A percentile compares a stretch with the other conserved stretches of the same genome.
These are phyloP conservation scores for Bursaphelenchus mucronatus DNA, from an alignment of 1,140 invertebrate species.

Conservation along the genomic window DNA sequence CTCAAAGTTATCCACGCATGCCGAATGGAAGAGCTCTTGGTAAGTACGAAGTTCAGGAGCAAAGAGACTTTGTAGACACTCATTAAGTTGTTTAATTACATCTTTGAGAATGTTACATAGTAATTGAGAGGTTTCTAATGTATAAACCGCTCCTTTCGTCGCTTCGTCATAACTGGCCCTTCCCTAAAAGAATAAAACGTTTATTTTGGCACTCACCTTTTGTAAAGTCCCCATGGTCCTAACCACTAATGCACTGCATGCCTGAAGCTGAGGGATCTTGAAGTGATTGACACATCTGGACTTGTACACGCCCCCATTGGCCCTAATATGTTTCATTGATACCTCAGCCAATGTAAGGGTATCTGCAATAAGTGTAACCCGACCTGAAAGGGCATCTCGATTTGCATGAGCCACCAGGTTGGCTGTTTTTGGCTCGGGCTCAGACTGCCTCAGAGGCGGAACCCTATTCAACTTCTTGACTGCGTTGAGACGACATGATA, in stretches of 20 bases:
- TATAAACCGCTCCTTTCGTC: not conserved
- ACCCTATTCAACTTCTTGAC: constrained; percentile 4
- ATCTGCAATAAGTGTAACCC: constrained; percentile 7
- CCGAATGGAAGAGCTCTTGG: constrained; percentile 12
- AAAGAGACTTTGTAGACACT: not conserved
- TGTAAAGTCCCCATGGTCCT: constrained; percentile 1
- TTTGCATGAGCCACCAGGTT: constrained; percentile 13
- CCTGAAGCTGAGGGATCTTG: constrained; percentile 23
- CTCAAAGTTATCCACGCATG: constrained; percentile 7
- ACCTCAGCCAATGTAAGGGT: constrained; percentile 7
- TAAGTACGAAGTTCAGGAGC: constrained; percentile 9
- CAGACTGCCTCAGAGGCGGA: not conserved
- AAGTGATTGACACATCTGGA: not conserved
- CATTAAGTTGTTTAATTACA: not conserved
- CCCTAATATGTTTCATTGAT: constrained; percentile 13
- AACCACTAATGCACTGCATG: constrained; percentile 1
- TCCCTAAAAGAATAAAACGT: constrained; percentile 7
- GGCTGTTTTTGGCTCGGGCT: constrained; percentile 5
- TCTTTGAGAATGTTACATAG: not conserved
- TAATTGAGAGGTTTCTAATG: constrained; percentile 2
- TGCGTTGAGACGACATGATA: constrained; percentile 5
- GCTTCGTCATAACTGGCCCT: constrained; percentile 3
- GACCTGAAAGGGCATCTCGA: constrained; percentile 11
- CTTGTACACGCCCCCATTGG: constrained; percentile 10
- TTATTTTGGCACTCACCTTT: constrained; percentile 1